Evolutionary conservation across 2,888 invertebrate genomes (phyloP).

Genomic region (Drosophila acutilabella): DNA sequence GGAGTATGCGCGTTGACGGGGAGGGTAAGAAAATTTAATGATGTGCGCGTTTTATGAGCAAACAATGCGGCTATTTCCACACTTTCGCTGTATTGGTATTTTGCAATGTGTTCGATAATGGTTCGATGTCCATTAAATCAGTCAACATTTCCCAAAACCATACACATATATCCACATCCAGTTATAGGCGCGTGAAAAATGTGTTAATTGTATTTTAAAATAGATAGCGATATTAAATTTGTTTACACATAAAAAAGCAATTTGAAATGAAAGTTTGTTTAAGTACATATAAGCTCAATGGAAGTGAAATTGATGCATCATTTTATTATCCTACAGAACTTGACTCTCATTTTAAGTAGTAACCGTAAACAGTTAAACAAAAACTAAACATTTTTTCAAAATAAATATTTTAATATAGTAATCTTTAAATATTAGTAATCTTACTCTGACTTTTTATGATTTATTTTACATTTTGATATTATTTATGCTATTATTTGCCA

Average conservation of each 20-base stretch:
- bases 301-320: too few relatives aligned
- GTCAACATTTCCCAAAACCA: slow-evolving; percentile 54
- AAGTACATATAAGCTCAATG: neutral
- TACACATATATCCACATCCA: slow-evolving; percentile 21
- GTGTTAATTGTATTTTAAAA: slow-evolving; percentile 30
- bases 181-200: slow-evolving; percentile 35
- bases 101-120: slow-evolving; percentile 72
- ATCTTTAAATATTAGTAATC: too few relatives aligned
- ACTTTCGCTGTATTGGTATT: slow-evolving; percentile 49
- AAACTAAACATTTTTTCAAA: too few relatives aligned
- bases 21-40: slow-evolving; percentile 58
- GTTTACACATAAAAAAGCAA: neutral
- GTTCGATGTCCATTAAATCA: slow-evolving; percentile 72
- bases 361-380: too few relatives aligned
- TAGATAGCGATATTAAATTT: slow-evolving; percentile 11
- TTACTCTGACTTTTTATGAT: too few relatives aligned
- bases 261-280: neutral
- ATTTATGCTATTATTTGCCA: too few relatives aligned
- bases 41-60: slow-evolving; percentile 71
- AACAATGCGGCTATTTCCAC: slow-evolving; percentile 59
- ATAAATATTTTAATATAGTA: too few relatives aligned
- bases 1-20: neutral
- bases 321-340: neutral
- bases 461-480: too few relatives aligned
- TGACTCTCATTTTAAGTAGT: too few relatives aligned